Evolutionary conservation across 2,113 vertebrate genomes (phyloP), one percentile per base, ranked within the genome.

Genomic region (Dermatemys mawii): DNA sequence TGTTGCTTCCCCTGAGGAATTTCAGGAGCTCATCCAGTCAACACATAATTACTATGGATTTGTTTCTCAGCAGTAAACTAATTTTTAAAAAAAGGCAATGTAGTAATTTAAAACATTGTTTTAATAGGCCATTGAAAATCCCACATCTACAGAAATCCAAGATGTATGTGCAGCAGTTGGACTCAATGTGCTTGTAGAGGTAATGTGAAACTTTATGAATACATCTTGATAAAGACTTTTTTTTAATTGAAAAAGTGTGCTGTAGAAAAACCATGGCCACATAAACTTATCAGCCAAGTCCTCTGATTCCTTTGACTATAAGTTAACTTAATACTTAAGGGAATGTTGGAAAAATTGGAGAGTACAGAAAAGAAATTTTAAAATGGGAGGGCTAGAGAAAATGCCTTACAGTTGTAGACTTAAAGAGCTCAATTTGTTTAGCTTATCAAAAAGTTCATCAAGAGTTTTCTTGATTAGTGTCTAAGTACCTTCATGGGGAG

Each of bases 41-140:
- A 50, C 16, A 82, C 9, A 10, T 79, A 32, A 73, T 76, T 55
- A 29, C 21, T 54, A 6, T 54, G 6, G 16, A 26, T 13, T 75
- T 21, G 55, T 19, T 73, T 29, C 24, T 46, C 12, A 55, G 54
- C 51, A 89, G 0, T 44, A 3, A 22, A 50, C 5, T 35, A 27
- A 70, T 7, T 53, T 19, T 19, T 80, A 44, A 75, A 76, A 53
- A 53, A 17, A 78, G 24, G 73, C 54, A 67, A 93, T 73, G 27
- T 78, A 84, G 41, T 70, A 83, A 24, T 49, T 46, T 83, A 75
- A 73, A 5, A 6, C 7, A 5, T 86, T 89, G 9, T 80, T 95
- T 75, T 92, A 93, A 92, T 82, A 99, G 99, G 99, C 98, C 76
- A 99, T 99, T 97, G 99, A 99, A 98, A 99, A 99, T 89, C 99